A percentile compares a stretch with the other conserved stretches of the same genome.
These are phyloP conservation scores for Triplophysa yarkandensis DNA, from an alignment of 2,797 vertebrate species.

Conservation along the genomic window DNA sequence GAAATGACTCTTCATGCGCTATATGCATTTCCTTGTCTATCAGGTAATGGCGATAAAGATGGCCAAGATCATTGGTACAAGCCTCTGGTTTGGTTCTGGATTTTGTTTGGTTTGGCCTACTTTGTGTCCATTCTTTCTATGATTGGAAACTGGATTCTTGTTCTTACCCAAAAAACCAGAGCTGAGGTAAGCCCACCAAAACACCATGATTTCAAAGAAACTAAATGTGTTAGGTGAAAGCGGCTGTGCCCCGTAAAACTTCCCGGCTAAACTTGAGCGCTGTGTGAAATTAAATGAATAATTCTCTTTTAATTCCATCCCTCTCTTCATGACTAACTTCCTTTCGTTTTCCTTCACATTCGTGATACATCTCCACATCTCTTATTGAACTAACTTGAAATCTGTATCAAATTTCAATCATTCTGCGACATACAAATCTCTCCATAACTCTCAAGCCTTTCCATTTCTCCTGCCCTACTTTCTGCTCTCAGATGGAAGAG, in stretches of 20 bases:
- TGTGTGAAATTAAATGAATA: slow-evolving; percentile 22
- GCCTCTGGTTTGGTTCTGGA: slow-evolving; percentile 92
- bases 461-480: slow-evolving; percentile 35
- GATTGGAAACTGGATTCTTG: slow-evolving; percentile 91
- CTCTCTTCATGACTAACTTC: slow-evolving; percentile 20
- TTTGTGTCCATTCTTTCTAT: slow-evolving; percentile 89
- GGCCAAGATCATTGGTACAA: slow-evolving; percentile 83
- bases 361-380: slow-evolving; percentile 19
- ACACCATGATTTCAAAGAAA: neutral
- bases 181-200: slow-evolving; percentile 78
- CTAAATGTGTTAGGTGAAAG: slow-evolving; percentile 2
- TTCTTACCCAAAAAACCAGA: slow-evolving; percentile 84
- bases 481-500: slow-evolving; percentile 82
- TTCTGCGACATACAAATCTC: slow-evolving; percentile 45
- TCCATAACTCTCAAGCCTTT: slow-evolving; percentile 46
- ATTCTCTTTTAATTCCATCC: slow-evolving; percentile 4
- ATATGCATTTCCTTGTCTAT: neutral
- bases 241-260: slow-evolving; percentile 9
- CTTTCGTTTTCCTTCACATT: neutral
- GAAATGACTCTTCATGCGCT: neutral
- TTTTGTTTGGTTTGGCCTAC: slow-evolving; percentile 88
- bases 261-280: slow-evolving; percentile 9
- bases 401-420: slow-evolving; percentile 29
- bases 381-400: slow-evolving; percentile 31
- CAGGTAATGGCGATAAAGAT: slow-evolving; percentile 75